phyloP scores from a whole-genome alignment of 2,113 vertebrate species.

The Felis chaus region DNA sequence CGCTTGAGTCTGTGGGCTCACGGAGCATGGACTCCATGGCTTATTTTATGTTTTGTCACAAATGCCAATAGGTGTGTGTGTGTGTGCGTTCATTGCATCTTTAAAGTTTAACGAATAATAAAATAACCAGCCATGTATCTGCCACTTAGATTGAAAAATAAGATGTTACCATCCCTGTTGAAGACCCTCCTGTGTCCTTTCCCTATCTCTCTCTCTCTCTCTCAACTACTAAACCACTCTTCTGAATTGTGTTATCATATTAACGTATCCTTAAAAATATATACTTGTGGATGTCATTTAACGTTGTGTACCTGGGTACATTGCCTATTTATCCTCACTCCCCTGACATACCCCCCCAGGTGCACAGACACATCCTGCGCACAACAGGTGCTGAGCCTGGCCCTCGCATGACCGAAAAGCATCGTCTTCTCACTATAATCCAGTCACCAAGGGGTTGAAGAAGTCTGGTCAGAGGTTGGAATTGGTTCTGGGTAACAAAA shows the following conservation, averaged over 20 bases:
- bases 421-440: background rate
- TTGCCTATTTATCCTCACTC: background rate
- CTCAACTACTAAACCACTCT: background rate
- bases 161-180: background rate
- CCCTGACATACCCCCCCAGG: accelerated
- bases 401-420: background rate
- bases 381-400: background rate
- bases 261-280: background rate
- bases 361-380: background rate
- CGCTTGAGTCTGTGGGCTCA: background rate
- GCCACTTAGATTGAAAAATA: background rate
- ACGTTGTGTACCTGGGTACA: background rate
- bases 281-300: background rate
- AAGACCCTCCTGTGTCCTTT: background rate
- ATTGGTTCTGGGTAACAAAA: background rate
- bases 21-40: background rate
- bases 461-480: background rate
- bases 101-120: background rate
- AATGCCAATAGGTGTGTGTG: background rate
- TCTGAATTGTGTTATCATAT: constrained; percentile 30
- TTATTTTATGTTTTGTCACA: background rate
- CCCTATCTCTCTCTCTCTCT: background rate
- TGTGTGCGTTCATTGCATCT: background rate
- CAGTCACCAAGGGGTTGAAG: background rate
- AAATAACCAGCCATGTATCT: background rate